Conservation (phyloP, 2,888 invertebrate species). For the Lithophane ornitopus region DNA sequence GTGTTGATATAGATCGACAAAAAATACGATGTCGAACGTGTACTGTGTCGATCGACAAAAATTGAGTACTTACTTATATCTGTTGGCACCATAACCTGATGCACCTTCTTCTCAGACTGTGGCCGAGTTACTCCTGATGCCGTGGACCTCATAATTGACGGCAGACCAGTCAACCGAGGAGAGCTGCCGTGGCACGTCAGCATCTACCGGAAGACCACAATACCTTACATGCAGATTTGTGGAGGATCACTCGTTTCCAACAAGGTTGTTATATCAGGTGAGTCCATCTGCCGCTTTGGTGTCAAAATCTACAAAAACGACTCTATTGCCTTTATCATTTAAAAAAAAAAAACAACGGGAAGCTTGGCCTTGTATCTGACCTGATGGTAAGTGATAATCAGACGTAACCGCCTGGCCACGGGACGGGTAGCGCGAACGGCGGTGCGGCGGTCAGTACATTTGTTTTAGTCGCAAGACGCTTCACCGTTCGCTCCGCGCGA, state of each 20-base stretch:
- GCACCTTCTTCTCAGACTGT: constrained; percentile 47
- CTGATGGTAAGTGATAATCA: too few relatives aligned
- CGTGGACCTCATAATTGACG: constrained; percentile 79
- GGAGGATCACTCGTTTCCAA: constrained; percentile 88
- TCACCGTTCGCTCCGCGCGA: too few relatives aligned
- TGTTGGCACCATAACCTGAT: neutral
- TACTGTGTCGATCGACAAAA: neutral
- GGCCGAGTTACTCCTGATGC: constrained; percentile 67
- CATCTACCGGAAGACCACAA: constrained; percentile 83
- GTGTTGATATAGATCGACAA: too few relatives aligned
- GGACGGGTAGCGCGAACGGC: too few relatives aligned
- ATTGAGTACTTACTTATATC: neutral
- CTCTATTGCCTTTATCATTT: too few relatives aligned
- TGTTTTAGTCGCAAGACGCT: too few relatives aligned
- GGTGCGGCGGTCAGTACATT: too few relatives aligned
- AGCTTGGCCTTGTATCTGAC: too few relatives aligned
- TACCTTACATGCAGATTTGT: constrained; percentile 87
- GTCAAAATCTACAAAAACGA: neutral
- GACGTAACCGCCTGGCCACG: too few relatives aligned
- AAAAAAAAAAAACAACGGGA: too few relatives aligned
- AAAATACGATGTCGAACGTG: too few relatives aligned
- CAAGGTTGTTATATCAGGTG: constrained; percentile 78
- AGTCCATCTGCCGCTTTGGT: constrained; percentile 24
- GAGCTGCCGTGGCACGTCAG: constrained; percentile 91
- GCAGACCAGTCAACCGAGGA: constrained; percentile 71